Base-by-base conservation (phyloP, 2,113 vertebrate species). In the Urocynchramus pylzowi region DNA sequence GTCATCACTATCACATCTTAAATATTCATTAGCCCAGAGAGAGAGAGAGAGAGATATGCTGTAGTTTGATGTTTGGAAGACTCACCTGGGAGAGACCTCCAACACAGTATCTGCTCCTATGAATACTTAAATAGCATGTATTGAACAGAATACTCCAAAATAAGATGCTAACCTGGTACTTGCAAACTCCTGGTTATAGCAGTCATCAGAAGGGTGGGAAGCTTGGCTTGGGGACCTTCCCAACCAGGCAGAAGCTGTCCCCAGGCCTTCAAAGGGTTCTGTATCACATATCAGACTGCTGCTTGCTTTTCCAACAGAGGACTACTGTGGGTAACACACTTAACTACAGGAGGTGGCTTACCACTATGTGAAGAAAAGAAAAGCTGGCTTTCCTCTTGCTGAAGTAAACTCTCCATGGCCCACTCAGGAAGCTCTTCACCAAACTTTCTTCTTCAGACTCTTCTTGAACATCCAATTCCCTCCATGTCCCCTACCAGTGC, bases 11-110 rank as follows among this genome's bases (percentile, higher is more conserved):
- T 88, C 71, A 50, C 77, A 90, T 63, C 86, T 95, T 92, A 93
- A 95, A 93, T 96, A 95, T 93, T 96, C 77, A 95, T 95, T 93
- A 93, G 44, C 28, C 67, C 17, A 53, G 77, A 86, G 77, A 73
- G 31, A 63, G 31, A 86, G 37, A 49, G 65, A 76, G 59, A 54
- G 33, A 88, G 22, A 63, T 22, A 54, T 37, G 33, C 41, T 71
- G 78, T 47, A 39, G 67, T 75, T 88, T 56, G 33, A 68, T 75
- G 53, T 63, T 63, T 89, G 61, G 90, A 87, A 93, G 61, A 54
- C 52, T 89, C 93, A 94, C 84, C 93, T 97, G 77, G 65, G 87
- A 94, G 81, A 95, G 69, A 91, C 84, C 77, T 91, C 77, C 17
- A 33, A 35, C 35, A 39, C 64, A 71, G 33, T 30, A 37, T 70